Percentiles rank a stretch among this genome's conserved stretches.
These are phyloP conservation scores for Epizoanthus illoricatus DNA, from an alignment of 92 coral and sea anemone genomes.

Conservation along the genomic window DNA sequence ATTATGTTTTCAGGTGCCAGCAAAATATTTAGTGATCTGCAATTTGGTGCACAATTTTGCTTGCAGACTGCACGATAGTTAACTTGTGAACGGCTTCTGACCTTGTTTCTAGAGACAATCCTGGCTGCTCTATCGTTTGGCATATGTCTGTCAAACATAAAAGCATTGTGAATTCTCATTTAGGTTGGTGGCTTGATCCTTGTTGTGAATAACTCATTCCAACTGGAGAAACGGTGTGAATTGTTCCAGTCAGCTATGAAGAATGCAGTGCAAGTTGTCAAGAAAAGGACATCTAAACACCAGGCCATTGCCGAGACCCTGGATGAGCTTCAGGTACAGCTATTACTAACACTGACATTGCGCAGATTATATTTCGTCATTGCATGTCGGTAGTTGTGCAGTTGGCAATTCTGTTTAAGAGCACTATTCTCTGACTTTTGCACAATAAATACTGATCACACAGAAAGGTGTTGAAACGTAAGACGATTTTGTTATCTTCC, in stretches of 20 bases:
- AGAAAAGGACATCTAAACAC: slow-evolving; percentile 86
- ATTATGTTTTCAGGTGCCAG: no score
- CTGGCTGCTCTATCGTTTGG: not conserved
- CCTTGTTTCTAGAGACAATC: no score
- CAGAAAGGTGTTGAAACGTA: not conserved
- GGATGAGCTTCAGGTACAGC: slow-evolving; percentile 75
- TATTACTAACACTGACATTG: no score
- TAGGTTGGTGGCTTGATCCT: slow-evolving; percentile 95
- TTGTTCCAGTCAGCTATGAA: slow-evolving; percentile 63
- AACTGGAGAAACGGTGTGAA: slow-evolving; percentile 71
- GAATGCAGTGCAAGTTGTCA: slow-evolving; percentile 56
- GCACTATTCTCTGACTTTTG: no score
- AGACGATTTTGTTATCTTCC: not conserved
- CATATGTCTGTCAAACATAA: not conserved
- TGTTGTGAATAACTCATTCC: slow-evolving; percentile 78
- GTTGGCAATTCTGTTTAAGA: no score
- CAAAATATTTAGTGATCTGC: no score
- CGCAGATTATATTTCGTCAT: no score
- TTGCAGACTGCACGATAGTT: no score
- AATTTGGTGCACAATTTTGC: no score
- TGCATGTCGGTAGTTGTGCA: no score
- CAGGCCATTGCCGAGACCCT: slow-evolving; percentile 88
- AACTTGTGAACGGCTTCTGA: no score
- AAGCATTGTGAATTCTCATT: not conserved
- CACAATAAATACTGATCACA: not conserved